Evolutionary conservation across 1,140 invertebrate species (phyloP).

Genomic region (Helicoverpa zea): DNA sequence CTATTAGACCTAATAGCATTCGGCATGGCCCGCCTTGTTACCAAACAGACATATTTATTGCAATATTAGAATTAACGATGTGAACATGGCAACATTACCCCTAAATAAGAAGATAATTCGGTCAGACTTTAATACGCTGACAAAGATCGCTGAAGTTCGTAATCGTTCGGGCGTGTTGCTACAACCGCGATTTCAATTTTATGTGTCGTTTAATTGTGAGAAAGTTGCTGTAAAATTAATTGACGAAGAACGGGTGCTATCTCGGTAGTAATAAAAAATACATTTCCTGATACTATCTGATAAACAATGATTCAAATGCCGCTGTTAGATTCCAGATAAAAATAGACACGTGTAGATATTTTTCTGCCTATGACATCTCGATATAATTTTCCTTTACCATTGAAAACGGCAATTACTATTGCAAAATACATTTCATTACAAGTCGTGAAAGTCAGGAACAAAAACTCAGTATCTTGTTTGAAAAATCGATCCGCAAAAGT

Average conservation of each 20-base stretch:
- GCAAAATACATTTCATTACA: no score
- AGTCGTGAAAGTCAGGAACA: no score
- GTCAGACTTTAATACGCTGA: slow-evolving; percentile 85
- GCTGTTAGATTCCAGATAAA: neutral
- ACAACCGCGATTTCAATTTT: slow-evolving; percentile 77
- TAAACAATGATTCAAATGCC: neutral
- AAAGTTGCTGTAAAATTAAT: slow-evolving; percentile 72
- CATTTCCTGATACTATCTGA: neutral
- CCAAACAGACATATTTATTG: slow-evolving; percentile 84
- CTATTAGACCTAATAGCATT: slow-evolving; percentile 72
- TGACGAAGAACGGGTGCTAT: slow-evolving; percentile 16
- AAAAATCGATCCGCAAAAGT: no score
- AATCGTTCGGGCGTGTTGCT: slow-evolving; percentile 77
- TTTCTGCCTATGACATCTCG: no score
- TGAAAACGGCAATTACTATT: no score
- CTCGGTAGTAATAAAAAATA: neutral
- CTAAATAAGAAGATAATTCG: slow-evolving; percentile 74
- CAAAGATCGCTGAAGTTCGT: slow-evolving; percentile 79
- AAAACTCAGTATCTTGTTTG: no score
- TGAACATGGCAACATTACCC: slow-evolving; percentile 68
- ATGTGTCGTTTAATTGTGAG: slow-evolving; percentile 79
- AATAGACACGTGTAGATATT: no score
- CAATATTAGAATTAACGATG: slow-evolving; percentile 84
- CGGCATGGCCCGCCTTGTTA: slow-evolving; percentile 76
- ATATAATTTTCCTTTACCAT: no score